phyloP scores from a whole-genome alignment of 2,888 invertebrate genomes.

The Zygaena filipendulae region DNA sequence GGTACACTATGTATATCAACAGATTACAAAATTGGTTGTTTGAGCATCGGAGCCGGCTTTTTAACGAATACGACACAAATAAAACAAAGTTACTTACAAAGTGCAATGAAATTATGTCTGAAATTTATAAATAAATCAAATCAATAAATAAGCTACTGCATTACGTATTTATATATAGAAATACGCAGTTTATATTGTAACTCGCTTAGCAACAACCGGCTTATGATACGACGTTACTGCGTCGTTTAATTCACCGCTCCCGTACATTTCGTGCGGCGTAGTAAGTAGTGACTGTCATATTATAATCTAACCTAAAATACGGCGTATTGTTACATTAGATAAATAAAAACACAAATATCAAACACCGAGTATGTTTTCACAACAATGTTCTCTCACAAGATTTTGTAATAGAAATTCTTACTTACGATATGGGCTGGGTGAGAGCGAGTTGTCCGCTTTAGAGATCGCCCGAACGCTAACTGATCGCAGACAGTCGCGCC shows the following conservation, averaged over 20 bases:
- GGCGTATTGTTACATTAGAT: slow-evolving; percentile 14
- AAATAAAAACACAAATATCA: slow-evolving; percentile 7
- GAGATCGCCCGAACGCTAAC: slow-evolving; percentile 40
- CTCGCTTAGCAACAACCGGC: slow-evolving; percentile 57
- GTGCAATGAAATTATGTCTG: too few species aligned
- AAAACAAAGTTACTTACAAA: too few species aligned
- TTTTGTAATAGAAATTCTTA: slow-evolving; percentile 19
- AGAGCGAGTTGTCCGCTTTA: slow-evolving; percentile 28
- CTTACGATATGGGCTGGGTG: slow-evolving; percentile 38
- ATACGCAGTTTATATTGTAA: slow-evolving; percentile 48
- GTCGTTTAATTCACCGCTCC: slow-evolving; percentile 41
- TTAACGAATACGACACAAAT: too few species aligned
- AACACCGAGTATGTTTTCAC: slow-evolving; percentile 5
- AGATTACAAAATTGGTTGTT: too few species aligned
- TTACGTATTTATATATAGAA: slow-evolving; percentile 24
- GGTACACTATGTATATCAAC: too few species aligned
- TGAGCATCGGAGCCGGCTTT: too few species aligned
- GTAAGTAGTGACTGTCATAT: slow-evolving; percentile 37
- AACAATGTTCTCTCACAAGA: slow-evolving; percentile 30
- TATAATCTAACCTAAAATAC: slow-evolving; percentile 45
- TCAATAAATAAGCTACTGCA: too few species aligned
- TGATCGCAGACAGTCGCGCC: slow-evolving; percentile 26
- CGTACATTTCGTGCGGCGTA: slow-evolving; percentile 45
- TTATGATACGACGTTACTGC: slow-evolving; percentile 50
- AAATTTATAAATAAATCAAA: too few species aligned